phyloP scores from a whole-genome alignment of 2,888 invertebrate species.

The Lutraria lutraria region DNA sequence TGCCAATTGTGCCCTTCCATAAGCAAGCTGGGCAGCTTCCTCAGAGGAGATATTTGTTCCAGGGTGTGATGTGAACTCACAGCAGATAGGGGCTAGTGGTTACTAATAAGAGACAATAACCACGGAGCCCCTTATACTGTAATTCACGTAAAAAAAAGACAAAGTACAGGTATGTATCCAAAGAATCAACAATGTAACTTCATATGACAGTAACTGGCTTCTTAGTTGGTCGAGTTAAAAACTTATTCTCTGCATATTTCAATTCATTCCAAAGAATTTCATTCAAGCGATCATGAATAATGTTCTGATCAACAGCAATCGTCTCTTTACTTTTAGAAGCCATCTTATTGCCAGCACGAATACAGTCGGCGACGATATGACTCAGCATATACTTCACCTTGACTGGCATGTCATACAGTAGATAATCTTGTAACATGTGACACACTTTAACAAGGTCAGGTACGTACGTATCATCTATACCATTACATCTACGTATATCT shows the following conservation, averaged over 20 bases:
- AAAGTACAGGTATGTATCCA: background rate
- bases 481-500: slow-evolving; percentile 70
- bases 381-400: slow-evolving; percentile 70
- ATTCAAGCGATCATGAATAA: slow-evolving; percentile 78
- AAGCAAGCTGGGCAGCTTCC: too few relatives aligned
- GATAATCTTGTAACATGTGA: slow-evolving; percentile 79
- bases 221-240: slow-evolving; percentile 60
- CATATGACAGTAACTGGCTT: slow-evolving; percentile 24
- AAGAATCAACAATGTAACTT: background rate
- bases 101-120: too few relatives aligned
- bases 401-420: slow-evolving; percentile 78
- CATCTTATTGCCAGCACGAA: slow-evolving; percentile 34
- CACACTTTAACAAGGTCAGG: slow-evolving; percentile 80
- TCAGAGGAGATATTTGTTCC: too few relatives aligned
- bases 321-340: background rate
- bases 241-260: slow-evolving; percentile 72
- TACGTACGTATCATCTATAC: slow-evolving; percentile 62
- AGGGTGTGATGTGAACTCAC: too few relatives aligned
- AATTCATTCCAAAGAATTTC: slow-evolving; percentile 81
- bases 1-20: too few relatives aligned
- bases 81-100: too few relatives aligned
- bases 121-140: too few relatives aligned
- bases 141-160: background rate
- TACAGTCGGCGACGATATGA: slow-evolving; percentile 76
- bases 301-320: slow-evolving; percentile 76